Base-by-base conservation (phyloP, 2,113 vertebrate genomes). In the Emydura subglobosa region DNA sequence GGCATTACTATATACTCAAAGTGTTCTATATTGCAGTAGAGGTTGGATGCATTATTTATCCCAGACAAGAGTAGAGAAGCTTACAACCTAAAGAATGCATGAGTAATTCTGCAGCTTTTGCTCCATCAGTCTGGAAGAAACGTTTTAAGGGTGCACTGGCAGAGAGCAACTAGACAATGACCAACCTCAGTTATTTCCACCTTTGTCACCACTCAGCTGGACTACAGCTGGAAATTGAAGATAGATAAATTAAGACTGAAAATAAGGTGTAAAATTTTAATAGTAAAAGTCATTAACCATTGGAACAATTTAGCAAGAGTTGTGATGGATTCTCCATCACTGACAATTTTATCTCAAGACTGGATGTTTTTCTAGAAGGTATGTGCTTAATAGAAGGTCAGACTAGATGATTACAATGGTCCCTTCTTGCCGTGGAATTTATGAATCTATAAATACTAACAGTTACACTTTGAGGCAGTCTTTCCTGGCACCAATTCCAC, bases 1-100 rank as follows among this genome's bases (percentile, higher is more conserved):
- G 92, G 39, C 84, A 54, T 78, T 72, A 85, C 34, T 51, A 85
- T 65, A 83, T 85, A 76, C 82, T 91, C 88, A 91, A 89, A 85
- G 83, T 59, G 2, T 3, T 2, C 4, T 83, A 12, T 80, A 27
- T 59, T 74, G 16, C 88, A 13, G 79, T 72, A 83, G 80, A 90
- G 54, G 10, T 86, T 11, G 11, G 29, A 78, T 84, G 27, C n/a
- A 34, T 91, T 76, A 80, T 87, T 93, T 93, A 84, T 84, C n/a
- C 65, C 79, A 57, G 74, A 47, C 22, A 14, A 59, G 76, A 92
- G 39, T 34, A 55, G 27, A 22, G 51, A 49, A 4, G 2, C 88
- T 82, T 93, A 31, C n/a, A 57, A 47, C 53, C 31, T 87, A 89
- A 42, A 24, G 87, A 42, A 3, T 44, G 3, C 44, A 92, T 27